phyloP scores from a whole-genome alignment of 2,797 vertebrate genomes.

The Gallinago nigripennis region DNA sequence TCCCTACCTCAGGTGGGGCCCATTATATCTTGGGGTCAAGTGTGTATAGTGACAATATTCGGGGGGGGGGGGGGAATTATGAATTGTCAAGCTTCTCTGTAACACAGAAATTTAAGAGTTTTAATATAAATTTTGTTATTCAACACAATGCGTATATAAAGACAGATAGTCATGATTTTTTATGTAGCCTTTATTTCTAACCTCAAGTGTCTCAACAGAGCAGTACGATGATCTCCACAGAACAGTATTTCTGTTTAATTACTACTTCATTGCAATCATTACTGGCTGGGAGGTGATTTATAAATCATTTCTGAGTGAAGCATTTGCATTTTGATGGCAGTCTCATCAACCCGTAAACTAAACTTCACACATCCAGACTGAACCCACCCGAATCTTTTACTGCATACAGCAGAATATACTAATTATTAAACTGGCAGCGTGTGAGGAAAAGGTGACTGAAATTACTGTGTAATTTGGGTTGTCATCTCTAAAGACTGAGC shows the following conservation, averaged over 20 bases:
- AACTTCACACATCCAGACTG: neutral
- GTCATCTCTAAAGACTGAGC: neutral
- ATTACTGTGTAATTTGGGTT: neutral
- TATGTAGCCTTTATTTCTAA: neutral
- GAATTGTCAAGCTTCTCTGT: neutral
- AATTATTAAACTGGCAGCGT: neutral
- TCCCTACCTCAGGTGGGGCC: neutral
- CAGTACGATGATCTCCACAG: neutral
- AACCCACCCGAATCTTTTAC: neutral
- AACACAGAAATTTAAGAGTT: neutral
- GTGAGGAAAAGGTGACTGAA: neutral
- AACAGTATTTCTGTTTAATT: conserved; percentile 23
- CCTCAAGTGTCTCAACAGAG: neutral
- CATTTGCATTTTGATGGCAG: neutral
- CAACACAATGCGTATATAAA: neutral
- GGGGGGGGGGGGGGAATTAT: too few relatives aligned
- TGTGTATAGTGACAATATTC: neutral
- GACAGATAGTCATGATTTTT: neutral
- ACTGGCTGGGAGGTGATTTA: neutral
- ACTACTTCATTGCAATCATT: conserved; percentile 9
- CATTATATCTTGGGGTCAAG: neutral
- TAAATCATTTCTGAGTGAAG: conserved; percentile 21
- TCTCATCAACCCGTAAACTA: neutral
- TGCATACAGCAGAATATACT: neutral
- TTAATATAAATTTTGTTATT: neutral